Evolutionary conservation across 1,140 invertebrate genomes (phyloP), one percentile per base, ranked within the genome.

Genomic region (Drosophila guanche): DNA sequence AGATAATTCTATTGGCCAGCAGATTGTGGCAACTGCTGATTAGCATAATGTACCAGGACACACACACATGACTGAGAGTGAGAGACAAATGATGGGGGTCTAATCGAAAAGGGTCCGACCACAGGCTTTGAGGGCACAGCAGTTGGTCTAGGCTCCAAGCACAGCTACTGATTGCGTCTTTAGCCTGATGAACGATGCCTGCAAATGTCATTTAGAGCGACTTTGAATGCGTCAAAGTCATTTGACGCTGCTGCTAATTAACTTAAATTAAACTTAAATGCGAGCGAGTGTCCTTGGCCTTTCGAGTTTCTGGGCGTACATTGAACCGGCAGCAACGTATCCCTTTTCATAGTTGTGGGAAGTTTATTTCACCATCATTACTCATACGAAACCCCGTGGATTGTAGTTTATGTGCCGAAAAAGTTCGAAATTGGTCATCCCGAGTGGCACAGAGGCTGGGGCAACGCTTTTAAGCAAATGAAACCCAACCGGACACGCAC

Each of bases 31-130:
- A 12, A 12, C 3, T 37, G 40, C 77, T 85, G 81, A 85, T 85
- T 85, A 86, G 74, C 81, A 85, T 85, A 85, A 85, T 75, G 56
- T 33, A 41, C 20, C 25, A 41, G 41, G 51, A 58, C 50, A 12
- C 7, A 16, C 53, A 60, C 75, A 76, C 61, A 74, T 68, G 12
- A 52, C 51, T 27, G 66, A 33, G 43, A 37, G 29, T 20, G 16
- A 20, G 16, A 20, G 16, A 1, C 52, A 33, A 50, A 22, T 45
- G 47, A 48, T 58, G 43, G 37, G 52, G 43, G 25, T 52, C 68
- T 70, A 84, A 84, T 84, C 76, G 72, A 88, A 86, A 86, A 81
- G 63, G 81, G 81, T 81, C 81, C 81, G 65, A 79, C 80, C 76
- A 45, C 76, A 84, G 0, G 69, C 48, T 20, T 65, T 42, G 63